phyloP scores from a whole-genome alignment of 2,113 vertebrate genomes.

The Microcebus tavaratra region DNA sequence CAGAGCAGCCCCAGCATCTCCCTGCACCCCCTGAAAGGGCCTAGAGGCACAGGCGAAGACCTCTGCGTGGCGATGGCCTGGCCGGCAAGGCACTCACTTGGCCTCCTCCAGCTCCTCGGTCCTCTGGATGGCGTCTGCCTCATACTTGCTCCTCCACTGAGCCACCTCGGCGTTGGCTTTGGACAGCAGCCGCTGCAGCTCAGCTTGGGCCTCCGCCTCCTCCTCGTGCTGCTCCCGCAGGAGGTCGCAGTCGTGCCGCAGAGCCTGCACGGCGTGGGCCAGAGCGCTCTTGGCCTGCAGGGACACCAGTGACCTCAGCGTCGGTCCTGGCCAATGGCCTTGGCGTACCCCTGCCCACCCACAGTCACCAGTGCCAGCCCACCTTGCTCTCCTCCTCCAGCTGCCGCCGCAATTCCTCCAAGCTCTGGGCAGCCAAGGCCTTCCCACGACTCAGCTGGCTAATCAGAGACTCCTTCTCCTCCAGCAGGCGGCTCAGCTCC shows the following conservation, averaged over 20 bases:
- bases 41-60: background rate
- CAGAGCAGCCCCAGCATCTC: too few relatives aligned
- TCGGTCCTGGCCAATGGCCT: background rate
- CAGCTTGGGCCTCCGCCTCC: slow-evolving; percentile 92
- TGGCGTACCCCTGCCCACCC: background rate
- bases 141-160: slow-evolving; percentile 96
- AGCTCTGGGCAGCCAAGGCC: slow-evolving; percentile 89
- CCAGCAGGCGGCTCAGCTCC: slow-evolving; percentile 91
- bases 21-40: background rate
- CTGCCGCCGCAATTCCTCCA: slow-evolving; percentile 94
- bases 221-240: slow-evolving; percentile 96
- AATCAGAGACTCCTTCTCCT: slow-evolving; percentile 92
- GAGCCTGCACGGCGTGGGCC: slow-evolving; percentile 93
- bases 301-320: background rate
- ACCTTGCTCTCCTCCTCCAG: slow-evolving; percentile 97
- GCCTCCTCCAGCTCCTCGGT: slow-evolving; percentile 96
- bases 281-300: slow-evolving; percentile 91
- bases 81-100: slow-evolving; percentile 86
- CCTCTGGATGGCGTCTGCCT: slow-evolving; percentile 95
- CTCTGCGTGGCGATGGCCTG: background rate
- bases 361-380: fast-evolving
- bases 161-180: slow-evolving; percentile 95
- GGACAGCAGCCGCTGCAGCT: slow-evolving; percentile 93
- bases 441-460: slow-evolving; percentile 94
- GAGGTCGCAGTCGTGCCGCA: slow-evolving; percentile 93